Base-by-base conservation (phyloP, 2,797 vertebrate genomes). In the Astyanax mexicanus region DNA sequence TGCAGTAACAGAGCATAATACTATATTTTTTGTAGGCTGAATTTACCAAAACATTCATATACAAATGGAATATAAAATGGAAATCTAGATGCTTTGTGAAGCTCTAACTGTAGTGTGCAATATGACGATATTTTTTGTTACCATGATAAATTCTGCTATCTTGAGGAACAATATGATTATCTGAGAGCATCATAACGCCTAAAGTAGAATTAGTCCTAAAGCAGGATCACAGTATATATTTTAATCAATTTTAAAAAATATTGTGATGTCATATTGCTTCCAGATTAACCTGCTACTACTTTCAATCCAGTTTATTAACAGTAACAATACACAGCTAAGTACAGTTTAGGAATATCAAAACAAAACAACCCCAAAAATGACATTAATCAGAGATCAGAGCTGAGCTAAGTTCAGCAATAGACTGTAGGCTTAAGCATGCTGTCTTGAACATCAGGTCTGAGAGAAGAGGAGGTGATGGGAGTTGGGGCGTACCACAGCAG, bases 401-500 rank as follows among this genome's bases (percentile, higher is more conserved):
- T 45, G 40, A 60, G 13, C 17, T 40, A 15, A 11, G 44, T 6
- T 15, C 19, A 27, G 23, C 21, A 1, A 38, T 19, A 25, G 19
- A 54, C 1, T 40, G 19, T 25, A 37, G 35, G 21, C 21, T 69
- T 40, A 55, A 69, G 29, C 27, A 32, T 32, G 29, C 29, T 32
- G 29, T 32, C 29, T 32, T 32, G 29, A 32, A 32, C 29, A 32
- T 32, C 29, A 32, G 64, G 7, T 55, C 13, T 27, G 51, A 55
- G 35, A 68, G 9, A 52, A 47, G 23, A 8, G 17, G 32, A 23
- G 38, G 52, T 12, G 35, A 58, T 45, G 35, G 35, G 23, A 49
- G 55, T 35, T 62, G 69, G 29, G 23, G 86, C 94, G 93, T 88
- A 99, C 98, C 94, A 99, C 84, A 84, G 95, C 92, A 92, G 97